Percentiles rank a stretch among this genome's conserved stretches.
Evolutionary conservation across 2,888 invertebrate genomes (phyloP).

Genomic region (Agrochola litura): DNA sequence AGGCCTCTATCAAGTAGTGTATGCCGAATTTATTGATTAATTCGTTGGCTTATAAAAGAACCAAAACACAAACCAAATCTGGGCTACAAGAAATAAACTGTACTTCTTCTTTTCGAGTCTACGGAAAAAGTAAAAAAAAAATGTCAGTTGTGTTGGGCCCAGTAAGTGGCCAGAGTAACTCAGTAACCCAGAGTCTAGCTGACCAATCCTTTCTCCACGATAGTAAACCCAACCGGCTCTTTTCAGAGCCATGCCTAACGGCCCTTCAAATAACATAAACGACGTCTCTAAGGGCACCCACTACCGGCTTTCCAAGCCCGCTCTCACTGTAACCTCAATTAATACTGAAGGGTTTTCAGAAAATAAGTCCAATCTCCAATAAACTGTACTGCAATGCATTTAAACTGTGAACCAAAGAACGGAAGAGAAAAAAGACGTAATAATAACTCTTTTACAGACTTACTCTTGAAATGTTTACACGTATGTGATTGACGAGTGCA

Average conservation of each 20-base stretch:
- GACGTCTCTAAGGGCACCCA: too few species aligned
- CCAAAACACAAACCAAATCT: too few species aligned
- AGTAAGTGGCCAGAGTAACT: neutral
- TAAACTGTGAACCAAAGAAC: neutral
- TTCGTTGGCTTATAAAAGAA: neutral
- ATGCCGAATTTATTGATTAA: neutral
- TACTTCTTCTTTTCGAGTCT: too few species aligned
- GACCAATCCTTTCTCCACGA: neutral
- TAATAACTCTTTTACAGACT: slow-evolving; percentile 44
- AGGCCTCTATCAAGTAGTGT: too few species aligned
- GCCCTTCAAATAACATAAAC: neutral
- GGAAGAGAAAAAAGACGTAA: slow-evolving; percentile 2
- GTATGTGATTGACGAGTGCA: slow-evolving; percentile 60
- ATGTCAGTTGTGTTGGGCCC: too few species aligned
- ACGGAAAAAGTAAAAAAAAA: too few species aligned
- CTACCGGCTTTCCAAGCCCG: neutral
- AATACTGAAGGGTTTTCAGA: neutral
- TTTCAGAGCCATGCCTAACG: neutral
- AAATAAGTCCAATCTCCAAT: neutral
- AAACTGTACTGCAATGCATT: neutral
- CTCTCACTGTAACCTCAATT: neutral
- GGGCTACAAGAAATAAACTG: neutral
- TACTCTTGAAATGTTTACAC: slow-evolving; percentile 57
- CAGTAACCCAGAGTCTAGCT: neutral
- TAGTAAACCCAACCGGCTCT: neutral